Conservation (phyloP, 2,888 invertebrate species). For the Lobophora halterata region DNA sequence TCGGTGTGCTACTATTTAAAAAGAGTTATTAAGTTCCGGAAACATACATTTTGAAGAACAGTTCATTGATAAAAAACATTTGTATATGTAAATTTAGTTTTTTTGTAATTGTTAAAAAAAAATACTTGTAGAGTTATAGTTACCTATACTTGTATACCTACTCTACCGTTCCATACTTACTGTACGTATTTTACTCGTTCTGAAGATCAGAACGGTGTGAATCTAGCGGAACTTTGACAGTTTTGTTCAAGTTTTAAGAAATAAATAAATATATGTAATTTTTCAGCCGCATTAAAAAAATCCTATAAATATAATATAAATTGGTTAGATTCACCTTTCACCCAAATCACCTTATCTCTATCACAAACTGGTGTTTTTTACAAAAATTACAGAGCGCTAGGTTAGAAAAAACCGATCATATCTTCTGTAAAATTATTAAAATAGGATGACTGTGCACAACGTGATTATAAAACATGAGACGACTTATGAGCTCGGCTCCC, state of each 20-base stretch:
- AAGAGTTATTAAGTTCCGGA: background rate
- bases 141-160: no score
- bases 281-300: background rate
- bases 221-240: no score
- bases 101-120: no score
- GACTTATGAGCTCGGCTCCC: constrained; percentile 56
- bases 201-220: no score
- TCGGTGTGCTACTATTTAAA: constrained; percentile 32
- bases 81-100: no score
- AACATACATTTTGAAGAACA: no score
- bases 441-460: constrained; percentile 67
- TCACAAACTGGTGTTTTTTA: constrained; percentile 41
- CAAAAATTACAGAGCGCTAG: constrained; percentile 65
- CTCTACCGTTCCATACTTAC: no score
- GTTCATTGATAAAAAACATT: no score
- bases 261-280: background rate
- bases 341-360: constrained; percentile 28
- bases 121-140: no score
- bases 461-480: constrained; percentile 65
- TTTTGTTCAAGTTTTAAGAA: no score
- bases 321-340: constrained; percentile 24
- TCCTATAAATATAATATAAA: no score
- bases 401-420: constrained; percentile 47
- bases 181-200: no score
- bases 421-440: constrained; percentile 68